These are phyloP conservation scores for Umimayanthus kanabou DNA, from an alignment of 92 coral and sea anemone species.

Conservation along the genomic window DNA sequence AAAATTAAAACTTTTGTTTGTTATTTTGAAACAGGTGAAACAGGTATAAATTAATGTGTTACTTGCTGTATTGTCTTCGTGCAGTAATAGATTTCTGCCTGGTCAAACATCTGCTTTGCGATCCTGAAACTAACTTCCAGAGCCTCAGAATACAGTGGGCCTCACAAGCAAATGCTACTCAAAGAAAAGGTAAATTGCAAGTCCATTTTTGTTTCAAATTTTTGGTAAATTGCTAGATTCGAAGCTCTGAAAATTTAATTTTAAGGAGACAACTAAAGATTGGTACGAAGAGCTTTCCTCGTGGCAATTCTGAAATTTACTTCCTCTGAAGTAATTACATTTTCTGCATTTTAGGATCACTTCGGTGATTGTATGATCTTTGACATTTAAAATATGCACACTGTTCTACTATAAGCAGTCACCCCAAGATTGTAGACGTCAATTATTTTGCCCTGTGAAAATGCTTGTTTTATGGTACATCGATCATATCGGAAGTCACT, in stretches of 20 bases:
- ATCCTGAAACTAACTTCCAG: slow-evolving; percentile 92
- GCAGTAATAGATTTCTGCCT: slow-evolving; percentile 94
- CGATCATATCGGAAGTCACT: too few relatives aligned
- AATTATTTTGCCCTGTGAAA: too few relatives aligned
- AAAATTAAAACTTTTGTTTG: background rate
- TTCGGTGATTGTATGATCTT: too few relatives aligned
- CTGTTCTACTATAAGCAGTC: too few relatives aligned
- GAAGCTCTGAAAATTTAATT: background rate
- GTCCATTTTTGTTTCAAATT: background rate
- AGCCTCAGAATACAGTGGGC: slow-evolving; percentile 90
- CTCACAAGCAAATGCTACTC: slow-evolving; percentile 81
- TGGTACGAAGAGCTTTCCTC: too few relatives aligned
- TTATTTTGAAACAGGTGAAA: background rate
- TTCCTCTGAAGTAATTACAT: too few relatives aligned
- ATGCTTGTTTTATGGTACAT: too few relatives aligned
- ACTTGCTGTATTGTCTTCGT: background rate
- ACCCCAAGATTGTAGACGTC: too few relatives aligned
- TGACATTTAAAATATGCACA: too few relatives aligned
- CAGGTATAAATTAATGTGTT: background rate
- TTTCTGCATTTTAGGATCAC: too few relatives aligned
- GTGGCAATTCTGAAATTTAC: too few relatives aligned
- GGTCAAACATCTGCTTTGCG: slow-evolving; percentile 85
- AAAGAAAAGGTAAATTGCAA: slow-evolving; percentile 77
- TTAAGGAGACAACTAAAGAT: too few relatives aligned
- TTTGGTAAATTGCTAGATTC: background rate